These are phyloP conservation scores for Rhipidura dahli DNA, from an alignment of 2,113 vertebrate species.

Conservation along the genomic window DNA sequence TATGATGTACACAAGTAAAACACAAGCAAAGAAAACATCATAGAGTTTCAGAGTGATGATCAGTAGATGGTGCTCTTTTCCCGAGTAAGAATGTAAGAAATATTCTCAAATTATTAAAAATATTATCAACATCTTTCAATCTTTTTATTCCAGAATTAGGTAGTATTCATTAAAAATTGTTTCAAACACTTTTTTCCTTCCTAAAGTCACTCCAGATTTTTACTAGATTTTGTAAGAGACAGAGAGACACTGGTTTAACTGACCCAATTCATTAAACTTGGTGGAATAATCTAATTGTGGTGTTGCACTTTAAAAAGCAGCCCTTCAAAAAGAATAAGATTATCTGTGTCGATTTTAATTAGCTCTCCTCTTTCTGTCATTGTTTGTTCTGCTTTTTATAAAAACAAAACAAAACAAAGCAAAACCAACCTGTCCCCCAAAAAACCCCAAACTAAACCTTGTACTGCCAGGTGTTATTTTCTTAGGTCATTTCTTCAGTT, in stretches of 20 bases:
- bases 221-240: neutral
- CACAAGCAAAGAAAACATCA: neutral
- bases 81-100: neutral
- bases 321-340: neutral
- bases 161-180: neutral
- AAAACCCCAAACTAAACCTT: neutral
- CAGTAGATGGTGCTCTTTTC: conserved; percentile 50
- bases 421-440: neutral
- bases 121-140: neutral
- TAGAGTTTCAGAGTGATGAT: neutral
- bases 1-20: neutral
- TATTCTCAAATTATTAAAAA: neutral
- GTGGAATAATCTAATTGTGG: neutral
- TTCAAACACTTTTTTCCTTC: neutral
- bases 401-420: neutral
- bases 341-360: neutral
- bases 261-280: neutral
- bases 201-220: neutral
- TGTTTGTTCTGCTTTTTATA: neutral
- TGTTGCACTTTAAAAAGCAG: neutral
- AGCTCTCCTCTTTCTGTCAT: neutral
- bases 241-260: neutral
- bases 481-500: neutral
- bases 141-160: neutral
- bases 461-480: neutral